phyloP scores from a whole-genome alignment of 2,888 invertebrate species.

The Drosophila conformis region DNA sequence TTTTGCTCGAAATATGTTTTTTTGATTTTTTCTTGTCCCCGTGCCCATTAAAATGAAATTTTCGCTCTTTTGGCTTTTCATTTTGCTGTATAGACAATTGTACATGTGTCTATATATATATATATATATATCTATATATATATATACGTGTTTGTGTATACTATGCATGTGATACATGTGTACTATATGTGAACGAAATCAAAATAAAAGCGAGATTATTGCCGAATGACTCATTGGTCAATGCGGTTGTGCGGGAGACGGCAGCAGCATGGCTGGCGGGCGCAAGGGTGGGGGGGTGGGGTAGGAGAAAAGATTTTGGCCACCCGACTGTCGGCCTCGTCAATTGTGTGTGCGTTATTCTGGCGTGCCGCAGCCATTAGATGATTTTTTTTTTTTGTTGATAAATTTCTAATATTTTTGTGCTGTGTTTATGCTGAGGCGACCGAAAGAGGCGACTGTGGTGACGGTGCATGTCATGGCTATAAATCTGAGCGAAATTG shows the following conservation, averaged over 20 bases:
- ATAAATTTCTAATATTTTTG: background rate
- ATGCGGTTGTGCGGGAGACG: constrained; percentile 16
- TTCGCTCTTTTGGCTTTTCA: constrained; percentile 24
- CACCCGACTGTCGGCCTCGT: constrained; percentile 49
- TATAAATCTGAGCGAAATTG: constrained; percentile 74
- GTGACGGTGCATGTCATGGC: constrained; percentile 76
- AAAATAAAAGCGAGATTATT: constrained; percentile 81
- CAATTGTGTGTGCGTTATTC: constrained; percentile 54
- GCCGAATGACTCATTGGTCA: constrained; percentile 67
- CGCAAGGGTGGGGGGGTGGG: background rate
- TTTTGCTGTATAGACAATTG: background rate
- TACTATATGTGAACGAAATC: constrained; percentile 56
- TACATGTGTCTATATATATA: constrained; percentile 2
- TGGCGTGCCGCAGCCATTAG: constrained; percentile 45
- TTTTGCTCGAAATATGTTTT: constrained; percentile 23
- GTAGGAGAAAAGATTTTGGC: constrained; percentile 1
- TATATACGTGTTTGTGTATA: constrained; percentile 12
- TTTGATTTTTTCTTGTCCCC: constrained; percentile 46
- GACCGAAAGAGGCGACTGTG: constrained; percentile 44
- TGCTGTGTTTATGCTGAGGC: constrained; percentile 11
- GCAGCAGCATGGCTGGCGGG: constrained; percentile 1
- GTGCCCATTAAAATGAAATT: constrained; percentile 57
- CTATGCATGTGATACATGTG: constrained; percentile 11
- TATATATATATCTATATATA: background rate
- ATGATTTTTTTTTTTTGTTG: constrained; percentile 24